Base-by-base conservation (phyloP, 1,140 invertebrate species). In the Ectropis grisescens region DNA sequence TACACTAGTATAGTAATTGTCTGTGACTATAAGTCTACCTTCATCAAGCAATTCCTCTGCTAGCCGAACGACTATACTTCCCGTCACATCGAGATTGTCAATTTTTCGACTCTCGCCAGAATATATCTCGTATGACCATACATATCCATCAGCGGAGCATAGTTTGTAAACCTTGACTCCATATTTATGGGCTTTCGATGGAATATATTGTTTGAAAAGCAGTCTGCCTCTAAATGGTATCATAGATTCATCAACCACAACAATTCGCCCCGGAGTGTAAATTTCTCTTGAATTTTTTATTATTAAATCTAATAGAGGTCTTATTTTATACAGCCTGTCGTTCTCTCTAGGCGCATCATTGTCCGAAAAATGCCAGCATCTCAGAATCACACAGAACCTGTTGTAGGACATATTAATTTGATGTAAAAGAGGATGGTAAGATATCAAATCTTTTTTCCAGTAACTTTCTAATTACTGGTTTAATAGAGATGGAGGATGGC, bases 1-100 rank as follows among this genome's bases (percentile, higher is more conserved):
- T 12, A 66, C 27, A 13, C 53, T 68, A 0, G 61, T 74, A 32
- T 80, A 80, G 40, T 56, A 83, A 48, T 82, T 82, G 27, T 83
- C 76, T 0, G 60, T 61, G 9, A 48, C 65, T 0, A 83, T 7
- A 10, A 58, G 54, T 33, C 76, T 57, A n/a, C 58, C 52, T 13
- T 42, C 50, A 37, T 56, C 26, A 11, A 60, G 33, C 5, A 66
- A 7, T 11, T 50, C 40, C 41, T 33, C 8, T 13, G 39, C 40
- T 27, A 60, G 27, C 29, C 16, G 27, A 34, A 55, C 45, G 29
- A 62, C 50, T 7, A 48, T 25, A 11, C 11, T 29, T 11, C 23
- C 38, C 16, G 39, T 9, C 11, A 11, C 32, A 29, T 46, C 43
- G 9, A 46, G 13, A 29, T 13, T 29, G 1, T 24, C 7, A 13